Evolutionary conservation across 2,797 vertebrate species (phyloP), one percentile per base, ranked within the genome.

Genomic region (Chrosomus eos): DNA sequence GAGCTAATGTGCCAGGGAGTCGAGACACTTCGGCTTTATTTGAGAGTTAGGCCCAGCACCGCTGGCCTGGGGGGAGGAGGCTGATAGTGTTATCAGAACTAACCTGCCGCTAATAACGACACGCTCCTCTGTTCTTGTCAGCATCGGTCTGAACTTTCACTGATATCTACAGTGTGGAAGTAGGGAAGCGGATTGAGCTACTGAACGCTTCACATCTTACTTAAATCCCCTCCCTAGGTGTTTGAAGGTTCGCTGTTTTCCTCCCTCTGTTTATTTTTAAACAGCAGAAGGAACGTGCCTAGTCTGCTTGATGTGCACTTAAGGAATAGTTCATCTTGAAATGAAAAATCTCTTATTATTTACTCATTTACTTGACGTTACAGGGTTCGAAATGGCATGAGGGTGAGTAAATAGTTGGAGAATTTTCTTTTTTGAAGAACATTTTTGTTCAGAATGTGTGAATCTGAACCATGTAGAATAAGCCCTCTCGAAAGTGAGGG

Each of bases 101-200:
- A 95, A 96, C 95, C 95, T 95, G 94, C 94, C 93, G 94, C 91
- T 95, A 95, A 95, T 95, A 95, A 92, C 91, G 92, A 92, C 92
- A 92, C 88, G 91, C 92, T 92, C 91, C 31, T 88, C 93, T 92
- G 94, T 93, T 93, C 91, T 90, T 93, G 93, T 94, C 93, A 87
- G 93, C 88, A 90, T 92, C 82, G 62, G 85, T 90, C 91, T 93
- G 93, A 94, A 94, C 94, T 94, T 95, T 84, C 77, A 89, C 90
- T 91, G 93, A 94, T 95, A 92, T 91, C 90, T 85, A 91, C 91
- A 87, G 83, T 89, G 88, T 89, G 89, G 77, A 92, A 90, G 92
- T 89, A 89, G 90, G 90, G 81, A 87, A 77, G 90, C 60, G 80
- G 91, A 90, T 91, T 89, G 91, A 92, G 89, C 81, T 82, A 77